Evolutionary conservation across 2,888 invertebrate species (phyloP), one percentile per base, ranked within the genome.

Genomic region (Tipula helvola): DNA sequence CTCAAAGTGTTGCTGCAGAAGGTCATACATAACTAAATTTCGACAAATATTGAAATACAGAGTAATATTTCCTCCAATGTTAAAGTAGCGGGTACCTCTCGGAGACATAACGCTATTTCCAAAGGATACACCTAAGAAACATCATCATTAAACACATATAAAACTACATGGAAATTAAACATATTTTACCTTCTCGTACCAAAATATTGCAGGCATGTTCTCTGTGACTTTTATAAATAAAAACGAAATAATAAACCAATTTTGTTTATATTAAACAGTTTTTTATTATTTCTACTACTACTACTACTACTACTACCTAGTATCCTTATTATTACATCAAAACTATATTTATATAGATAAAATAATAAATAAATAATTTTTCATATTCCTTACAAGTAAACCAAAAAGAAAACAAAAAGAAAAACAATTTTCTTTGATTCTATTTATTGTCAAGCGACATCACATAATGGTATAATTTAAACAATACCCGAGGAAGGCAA

Each of bases 381-480:
- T 12, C 71, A 57, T 10, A 5, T 44, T 44, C 52, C 10, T 28
- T 71, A 57, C 28, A 28, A 71, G 71, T 28, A 10, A 71, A 71
- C 71, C 71, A 28, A 71, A 71, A 71, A 3, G 47, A 47, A 47
- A 47, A 47, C 47, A 10, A 47, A 57, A 57, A 57, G 28, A 28
- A 71, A 71, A 71, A 71, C 12, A 71, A 71, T 71, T 71, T 71
- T 71, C 39, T 39, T 39, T 39, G 39, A 39, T 39, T 39, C 71
- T 71, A 71, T 71, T 71, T 71, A 71, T 71, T 71, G 71, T 71
- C 71, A 71, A 71, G 71, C 71, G 71, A 71, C 71, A 71, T 71
- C 71, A 71, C 71, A 71, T 71, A 71, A 71, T 71, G 71, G 71
- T 71, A 71, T 71, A 71, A 71, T 71, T 71, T 71, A 71, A 71